Evolutionary conservation across 2,888 invertebrate species (phyloP), one percentile per base, ranked within the genome.

Genomic region (Lasioglossum pauxillum): DNA sequence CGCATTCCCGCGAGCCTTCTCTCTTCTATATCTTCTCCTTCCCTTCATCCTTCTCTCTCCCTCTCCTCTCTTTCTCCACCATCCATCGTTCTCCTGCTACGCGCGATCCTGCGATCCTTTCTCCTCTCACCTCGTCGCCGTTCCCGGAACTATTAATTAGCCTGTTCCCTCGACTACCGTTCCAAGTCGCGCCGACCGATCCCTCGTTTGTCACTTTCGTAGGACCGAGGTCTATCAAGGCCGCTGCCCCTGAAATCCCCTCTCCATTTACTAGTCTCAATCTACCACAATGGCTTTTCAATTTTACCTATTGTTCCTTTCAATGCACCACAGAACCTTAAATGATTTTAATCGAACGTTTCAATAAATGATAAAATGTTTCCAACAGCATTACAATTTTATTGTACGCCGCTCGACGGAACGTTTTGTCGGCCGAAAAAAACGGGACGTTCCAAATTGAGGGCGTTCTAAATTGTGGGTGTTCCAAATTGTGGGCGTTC

Each of bases 1-100:
- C 89, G 91, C 94, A 93, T 93, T 93, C 93, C 91, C 84, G 73
- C 35, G 53, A 46, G 78, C 86, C 76, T 57, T 75, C 85, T 81
- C 78, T 53, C 53, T 53, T 53, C 53, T n/a, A 8, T 10, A n/a
- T 53, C 53, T 53, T 57, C 16, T 49, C 69, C 57, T 78, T 5
- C 60, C 53, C 64, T 60, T 10, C 23, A 3, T 60, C 60, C 14
- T 27, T 27, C 12, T 60, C 60, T 27, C n/a, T 57, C 57, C 27
- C 27, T 60, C 27, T 60, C 60, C 27, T 27, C 27, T 64, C 31
- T n/a, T 60, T 75, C n/a, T 53, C 53, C n/a, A 10, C n/a, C n/a
- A 53, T n/a, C 53, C n/a, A 53, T 53, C 53, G 53, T 53, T 53
- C 53, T 53, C 73, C 75, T 78, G 35, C 35, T 38, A 19, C 35